phyloP scores from a whole-genome alignment of 2,113 vertebrate species.

The Eulacestoma nigropectus region DNA sequence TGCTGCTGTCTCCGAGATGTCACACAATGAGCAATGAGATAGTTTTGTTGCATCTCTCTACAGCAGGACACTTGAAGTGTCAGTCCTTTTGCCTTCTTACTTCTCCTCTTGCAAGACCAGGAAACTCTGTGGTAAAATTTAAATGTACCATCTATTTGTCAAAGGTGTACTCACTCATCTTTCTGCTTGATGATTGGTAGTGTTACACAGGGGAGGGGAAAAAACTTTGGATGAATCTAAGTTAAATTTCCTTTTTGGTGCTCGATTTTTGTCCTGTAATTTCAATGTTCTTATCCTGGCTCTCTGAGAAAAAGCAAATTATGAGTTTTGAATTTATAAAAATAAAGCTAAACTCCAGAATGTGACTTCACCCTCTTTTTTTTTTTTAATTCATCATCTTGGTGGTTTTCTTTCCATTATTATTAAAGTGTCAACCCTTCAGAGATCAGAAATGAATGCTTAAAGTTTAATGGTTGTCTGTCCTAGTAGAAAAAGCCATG shows the following conservation, averaged over 20 bases:
- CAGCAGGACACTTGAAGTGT: background rate
- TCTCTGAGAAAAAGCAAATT: background rate
- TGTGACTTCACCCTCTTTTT: background rate
- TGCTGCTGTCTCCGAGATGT: background rate
- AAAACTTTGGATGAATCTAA: background rate
- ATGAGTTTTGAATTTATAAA: background rate
- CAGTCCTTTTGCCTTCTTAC: background rate
- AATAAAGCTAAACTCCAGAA: background rate
- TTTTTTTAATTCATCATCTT: background rate
- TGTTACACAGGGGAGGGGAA: background rate
- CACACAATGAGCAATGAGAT: background rate
- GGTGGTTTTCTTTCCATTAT: background rate
- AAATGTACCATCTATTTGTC: background rate
- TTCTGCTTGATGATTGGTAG: background rate
- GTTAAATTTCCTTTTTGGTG: background rate
- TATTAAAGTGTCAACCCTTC: background rate
- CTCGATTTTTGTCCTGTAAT: background rate
- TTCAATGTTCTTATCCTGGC: background rate
- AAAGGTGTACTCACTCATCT: accelerated
- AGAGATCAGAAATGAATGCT: background rate
- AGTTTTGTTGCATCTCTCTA: background rate
- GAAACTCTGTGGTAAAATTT: background rate
- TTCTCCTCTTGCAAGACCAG: background rate
- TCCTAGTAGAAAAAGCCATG: background rate
- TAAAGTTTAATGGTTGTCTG: background rate